Evolutionary conservation across 2,888 invertebrate species (phyloP), one percentile per base, ranked within the genome.

Genomic region (Globia sparganii): DNA sequence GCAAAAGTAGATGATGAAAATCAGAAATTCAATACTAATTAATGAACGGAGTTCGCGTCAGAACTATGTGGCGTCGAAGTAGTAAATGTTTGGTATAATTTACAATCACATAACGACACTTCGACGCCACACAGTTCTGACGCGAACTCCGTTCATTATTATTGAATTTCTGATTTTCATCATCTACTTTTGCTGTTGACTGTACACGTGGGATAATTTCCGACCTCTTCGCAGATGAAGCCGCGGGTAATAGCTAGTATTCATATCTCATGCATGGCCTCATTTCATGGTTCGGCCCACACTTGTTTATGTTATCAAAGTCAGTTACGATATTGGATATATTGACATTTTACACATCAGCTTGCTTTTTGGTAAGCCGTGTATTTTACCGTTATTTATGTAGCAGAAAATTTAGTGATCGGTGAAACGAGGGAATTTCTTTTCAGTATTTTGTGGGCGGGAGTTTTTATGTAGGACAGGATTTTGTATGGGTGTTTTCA

Each of bases 301-400:
- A 43, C 34, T 74, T 64, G 67, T 71, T 73, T 73, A 68, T 65
- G 13, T 74, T 83, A 77, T 83, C 73, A 49, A 31, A 61, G 64
- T 65, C 53, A 72, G 67, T 65, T 83, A 74, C 21, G 78, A 78
- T 61, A 78, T 61, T 71, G 68, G 59, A 40, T 70, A 11, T 37
- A 13, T 58, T 58, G 61, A 34, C 53, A 72, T 37, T 59, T 80
- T 64, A 5, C 66, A 49, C 25, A 40, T 15, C 8, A 31, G 53
- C 34, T 46, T 25, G 31, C 64, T 61, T 59, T 78, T 72, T 61
- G 53, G 15, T 49, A 56, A 53, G 43, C 21, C 11, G 2, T 37
- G 28, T 58, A 25, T 62, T 72, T 31, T 18, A 56, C 8, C 37
- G 1, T n/a, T 72, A 34, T 68, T 69, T 62, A 80, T 59, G 56